Base-by-base conservation (phyloP, 2,113 vertebrate species). In the Macquaria australasica region DNA sequence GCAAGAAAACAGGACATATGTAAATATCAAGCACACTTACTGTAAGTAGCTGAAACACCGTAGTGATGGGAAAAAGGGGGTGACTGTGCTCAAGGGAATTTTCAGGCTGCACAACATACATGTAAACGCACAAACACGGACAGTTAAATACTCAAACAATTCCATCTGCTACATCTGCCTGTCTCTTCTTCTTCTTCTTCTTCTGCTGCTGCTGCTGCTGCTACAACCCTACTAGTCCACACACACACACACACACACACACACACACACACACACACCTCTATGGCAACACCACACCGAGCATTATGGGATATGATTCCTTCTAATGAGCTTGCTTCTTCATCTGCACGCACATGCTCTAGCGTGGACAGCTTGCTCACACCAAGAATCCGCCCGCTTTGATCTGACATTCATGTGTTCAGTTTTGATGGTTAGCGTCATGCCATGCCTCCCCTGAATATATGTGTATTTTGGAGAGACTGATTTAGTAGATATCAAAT, bases 291-390 rank as follows among this genome's bases (percentile, higher is more conserved):
- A 55, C 71, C 74, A 81, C 56, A 34, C 41, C 5, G 4, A 87
- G 79, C 82, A 88, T 89, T 78, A 88, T 81, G 79, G 81, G 88
- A 85, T 59, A 76, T 53, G 73, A 92, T 83, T 66, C 66, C 81
- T 75, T 69, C 79, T 85, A 92, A 93, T 85, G 83, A 91, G 91
- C 71, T 59, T 37, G 84, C 79, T 37, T 82, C 87, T 84, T 88
- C 77, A 77, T 74, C 79, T 66, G 66, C 64, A 59, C 45, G 2
- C 55, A 37, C 37, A 43, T 8, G 14, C 66, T 0, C 60, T 3
- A 23, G 78, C 73, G 8, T 9, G 43, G 58, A 69, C 58, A 41
- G 80, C 73, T 21, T 37, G 72, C 73, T 80, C 79, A 21, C 45
- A 66, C 72, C 25, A 8, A 60, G 62, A 69, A 78, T 68, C 73